Base-by-base conservation (phyloP, 2,113 vertebrate genomes). In the Saguinus imperator region DNA sequence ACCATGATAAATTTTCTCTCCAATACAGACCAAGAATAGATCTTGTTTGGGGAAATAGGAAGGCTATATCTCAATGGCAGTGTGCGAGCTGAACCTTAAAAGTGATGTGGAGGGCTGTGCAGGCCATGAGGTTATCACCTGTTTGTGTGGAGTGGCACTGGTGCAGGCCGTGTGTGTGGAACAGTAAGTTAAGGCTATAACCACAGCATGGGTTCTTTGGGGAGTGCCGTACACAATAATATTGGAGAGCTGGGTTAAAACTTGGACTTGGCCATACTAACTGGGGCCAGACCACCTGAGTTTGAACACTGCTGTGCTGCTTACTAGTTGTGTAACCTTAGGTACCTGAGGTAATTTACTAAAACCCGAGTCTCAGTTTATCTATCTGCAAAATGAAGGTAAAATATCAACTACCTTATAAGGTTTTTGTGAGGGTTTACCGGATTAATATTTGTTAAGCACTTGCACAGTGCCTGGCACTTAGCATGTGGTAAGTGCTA, bases 101-200 rank as follows among this genome's bases (percentile, higher is more conserved):
- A 32, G 52, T 4, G 12, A 8, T 37, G 21, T 25, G 25, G 40
- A 58, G 52, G 16, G 1, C 68, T 50, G 8, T 77, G 75, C 0
- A 5, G 35, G 12, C 7, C 35, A 3, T 37, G 35, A 73, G 58
- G 2, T 7, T 20, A 5, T 18, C 0, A 10, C 6, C 68, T 72
- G 12, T 2, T 9, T 10, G 0, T 21, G 43, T 64, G 86, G 16
- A 40, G 43, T 2, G 8, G 18, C 32, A 25, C 20, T 4, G 21
- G 18, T 4, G 0, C 27, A n/a, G n/a, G 2, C 50, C 1, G 0
- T 32, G 45, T 50, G 8, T 32, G 2, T 57, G 29, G 29, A 43
- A 40, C 27, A 61, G 8, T 45, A 29, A 35, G 52, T 50, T 35
- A 5, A 8, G 21, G 40, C 29, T 72, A 23, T 76, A 61, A 70